These are phyloP conservation scores for Florisuga fusca DNA, from an alignment of 2,797 vertebrate genomes.

Conservation along the genomic window DNA sequence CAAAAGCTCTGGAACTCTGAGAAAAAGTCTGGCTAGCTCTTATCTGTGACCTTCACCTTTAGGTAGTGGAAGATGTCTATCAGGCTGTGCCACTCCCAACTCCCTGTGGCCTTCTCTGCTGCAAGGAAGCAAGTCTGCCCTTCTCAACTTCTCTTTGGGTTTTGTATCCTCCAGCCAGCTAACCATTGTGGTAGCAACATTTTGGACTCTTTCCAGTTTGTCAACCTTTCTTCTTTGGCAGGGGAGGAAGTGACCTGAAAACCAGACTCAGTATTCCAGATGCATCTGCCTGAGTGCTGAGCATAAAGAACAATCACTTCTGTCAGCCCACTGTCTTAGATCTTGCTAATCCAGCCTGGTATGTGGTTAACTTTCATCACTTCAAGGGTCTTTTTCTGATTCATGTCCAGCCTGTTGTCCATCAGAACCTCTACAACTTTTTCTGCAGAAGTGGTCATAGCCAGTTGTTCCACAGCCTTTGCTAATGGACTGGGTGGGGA, in stretches of 20 bases:
- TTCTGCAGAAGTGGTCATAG: neutral
- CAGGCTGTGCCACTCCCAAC: neutral
- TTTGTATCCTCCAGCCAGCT: neutral
- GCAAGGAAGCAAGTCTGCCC: neutral
- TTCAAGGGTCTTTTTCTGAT: neutral
- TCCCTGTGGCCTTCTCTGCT: neutral
- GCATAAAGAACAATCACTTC: neutral
- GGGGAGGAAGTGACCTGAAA: neutral
- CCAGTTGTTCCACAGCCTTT: neutral
- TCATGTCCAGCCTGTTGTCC: neutral
- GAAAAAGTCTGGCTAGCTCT: neutral
- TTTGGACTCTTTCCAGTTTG: neutral
- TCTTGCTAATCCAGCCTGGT: neutral
- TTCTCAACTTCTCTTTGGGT: neutral
- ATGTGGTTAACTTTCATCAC: neutral
- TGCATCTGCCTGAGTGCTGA: neutral
- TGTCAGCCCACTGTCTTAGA: neutral
- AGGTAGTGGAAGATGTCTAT: neutral
- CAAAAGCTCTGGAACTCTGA: neutral
- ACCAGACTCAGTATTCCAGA: neutral
- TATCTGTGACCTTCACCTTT: conserved; percentile 15
- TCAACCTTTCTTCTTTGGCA: neutral
- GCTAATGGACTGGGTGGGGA: neutral
- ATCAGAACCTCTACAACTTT: neutral
- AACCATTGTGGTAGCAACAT: fast-evolving